A percentile compares a stretch with the other conserved stretches of the same genome.
phyloP scores from a whole-genome alignment of 2,888 invertebrate species.

The Diaprepes abbreviatus region DNA sequence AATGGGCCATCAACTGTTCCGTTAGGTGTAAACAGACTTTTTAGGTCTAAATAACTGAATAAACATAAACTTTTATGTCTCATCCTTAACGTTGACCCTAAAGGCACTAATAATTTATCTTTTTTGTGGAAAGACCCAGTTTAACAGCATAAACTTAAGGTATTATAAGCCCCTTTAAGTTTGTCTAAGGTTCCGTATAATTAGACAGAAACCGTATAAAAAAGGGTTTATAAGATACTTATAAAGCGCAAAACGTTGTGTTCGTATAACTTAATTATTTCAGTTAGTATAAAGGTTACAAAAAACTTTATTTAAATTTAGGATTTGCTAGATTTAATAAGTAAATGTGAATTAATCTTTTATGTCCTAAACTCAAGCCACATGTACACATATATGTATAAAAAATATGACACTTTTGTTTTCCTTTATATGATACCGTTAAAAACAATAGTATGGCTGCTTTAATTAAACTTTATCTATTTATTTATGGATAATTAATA shows the following conservation, averaged over 20 bases:
- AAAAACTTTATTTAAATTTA: neutral
- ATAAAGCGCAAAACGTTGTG: conserved; percentile 7
- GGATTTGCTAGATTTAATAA: conserved; percentile 10
- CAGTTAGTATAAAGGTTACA: neutral
- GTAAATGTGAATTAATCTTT: neutral
- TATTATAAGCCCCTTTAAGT: conserved; percentile 15
- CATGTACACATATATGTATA: too few relatives aligned
- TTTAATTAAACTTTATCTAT: too few relatives aligned
- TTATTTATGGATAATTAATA: too few relatives aligned
- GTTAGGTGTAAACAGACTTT: neutral
- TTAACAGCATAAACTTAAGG: conserved; percentile 15
- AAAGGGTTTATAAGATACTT: conserved; percentile 17
- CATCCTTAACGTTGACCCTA: neutral
- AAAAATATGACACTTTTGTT: too few relatives aligned
- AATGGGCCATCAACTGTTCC: too few relatives aligned
- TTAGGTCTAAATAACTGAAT: neutral
- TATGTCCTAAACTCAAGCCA: neutral
- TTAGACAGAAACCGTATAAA: conserved; percentile 14
- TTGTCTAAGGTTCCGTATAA: conserved; percentile 13
- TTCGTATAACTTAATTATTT: conserved; percentile 14
- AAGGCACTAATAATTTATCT: conserved; percentile 10
- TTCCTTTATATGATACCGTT: too few relatives aligned
- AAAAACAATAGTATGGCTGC: too few relatives aligned
- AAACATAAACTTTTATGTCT: conserved; percentile 7
- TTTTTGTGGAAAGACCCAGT: neutral